These are phyloP conservation scores for Pterostichus madidus DNA, from an alignment of 2,888 invertebrate genomes.

Conservation along the genomic window DNA sequence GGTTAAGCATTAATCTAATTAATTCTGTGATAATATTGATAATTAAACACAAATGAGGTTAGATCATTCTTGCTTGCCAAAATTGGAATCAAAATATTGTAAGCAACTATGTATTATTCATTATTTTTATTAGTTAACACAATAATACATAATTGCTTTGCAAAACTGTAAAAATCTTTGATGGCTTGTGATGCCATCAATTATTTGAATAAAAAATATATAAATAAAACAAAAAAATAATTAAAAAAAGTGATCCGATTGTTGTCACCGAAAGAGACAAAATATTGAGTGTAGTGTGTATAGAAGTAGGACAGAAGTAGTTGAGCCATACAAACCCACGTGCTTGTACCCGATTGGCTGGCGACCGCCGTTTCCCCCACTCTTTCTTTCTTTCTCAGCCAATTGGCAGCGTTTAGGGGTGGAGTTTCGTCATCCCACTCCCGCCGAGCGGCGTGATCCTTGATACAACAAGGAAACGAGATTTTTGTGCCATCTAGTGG, in stretches of 20 bases:
- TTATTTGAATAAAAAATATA: conserved; percentile 13
- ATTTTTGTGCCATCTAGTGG: conserved; percentile 66
- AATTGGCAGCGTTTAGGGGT: conserved; percentile 59
- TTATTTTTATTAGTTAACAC: conserved; percentile 3
- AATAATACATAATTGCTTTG: conserved; percentile 14
- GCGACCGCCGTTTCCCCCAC: conserved; percentile 57
- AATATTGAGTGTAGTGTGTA: conserved; percentile 40
- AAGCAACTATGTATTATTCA: not conserved
- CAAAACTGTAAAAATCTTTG: not conserved
- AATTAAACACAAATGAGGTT: not conserved
- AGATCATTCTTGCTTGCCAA: too few relatives aligned
- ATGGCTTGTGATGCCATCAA: conserved; percentile 45
- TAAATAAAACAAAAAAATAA: not conserved
- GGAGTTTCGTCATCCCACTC: conserved; percentile 59
- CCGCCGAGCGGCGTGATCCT: conserved; percentile 61
- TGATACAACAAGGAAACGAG: conserved; percentile 68
- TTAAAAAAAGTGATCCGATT: not conserved
- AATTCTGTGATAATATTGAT: conserved; percentile 22
- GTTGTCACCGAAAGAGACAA: not conserved
- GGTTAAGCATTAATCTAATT: conserved; percentile 21
- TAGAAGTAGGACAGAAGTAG: conserved; percentile 53
- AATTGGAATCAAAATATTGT: too few relatives aligned
- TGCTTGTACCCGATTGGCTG: conserved; percentile 54
- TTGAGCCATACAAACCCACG: conserved; percentile 63
- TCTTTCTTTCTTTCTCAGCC: conserved; percentile 62